These are phyloP conservation scores for Cecropterus lyciades DNA, from an alignment of 1,140 invertebrate species.

Conservation along the genomic window DNA sequence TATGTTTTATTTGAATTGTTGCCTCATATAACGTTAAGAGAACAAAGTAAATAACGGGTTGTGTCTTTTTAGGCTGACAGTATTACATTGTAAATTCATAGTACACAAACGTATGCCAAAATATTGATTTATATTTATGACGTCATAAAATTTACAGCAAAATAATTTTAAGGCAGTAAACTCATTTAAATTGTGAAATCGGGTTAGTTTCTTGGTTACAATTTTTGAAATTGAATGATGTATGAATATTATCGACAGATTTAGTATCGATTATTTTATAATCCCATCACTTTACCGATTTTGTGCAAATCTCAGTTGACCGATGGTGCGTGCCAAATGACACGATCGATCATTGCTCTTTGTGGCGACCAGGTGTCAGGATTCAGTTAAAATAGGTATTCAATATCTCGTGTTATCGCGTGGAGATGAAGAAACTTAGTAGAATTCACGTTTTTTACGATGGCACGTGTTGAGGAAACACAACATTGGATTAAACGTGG, in stretches of 20 bases:
- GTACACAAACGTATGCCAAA: too few relatives aligned
- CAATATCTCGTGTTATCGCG: conserved; percentile 4
- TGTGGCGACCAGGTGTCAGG: conserved; percentile 61
- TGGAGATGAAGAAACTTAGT: background rate
- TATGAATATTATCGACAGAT: conserved; percentile 9
- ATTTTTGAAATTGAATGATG: too few relatives aligned
- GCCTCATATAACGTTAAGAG: too few relatives aligned
- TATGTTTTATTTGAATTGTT: too few relatives aligned
- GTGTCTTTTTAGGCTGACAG: too few relatives aligned
- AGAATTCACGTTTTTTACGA: conserved; percentile 15
- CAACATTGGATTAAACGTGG: conserved; percentile 1
- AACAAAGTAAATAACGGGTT: too few relatives aligned
- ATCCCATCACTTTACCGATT: conserved; percentile 44
- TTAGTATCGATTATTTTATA: conserved; percentile 3
- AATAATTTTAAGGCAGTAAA: too few relatives aligned
- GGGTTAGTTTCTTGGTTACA: too few relatives aligned
- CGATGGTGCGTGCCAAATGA: conserved; percentile 76
- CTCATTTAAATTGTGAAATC: too few relatives aligned
- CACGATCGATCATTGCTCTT: conserved; percentile 68
- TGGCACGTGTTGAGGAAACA: conserved; percentile 7
- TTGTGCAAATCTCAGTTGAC: conserved; percentile 73
- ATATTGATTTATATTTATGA: too few relatives aligned
- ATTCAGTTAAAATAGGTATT: conserved; percentile 17
- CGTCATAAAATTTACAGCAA: too few relatives aligned
- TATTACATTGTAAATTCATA: too few relatives aligned